Percentiles rank a stretch among this genome's conserved stretches.
Conservation (phyloP, 2,888 invertebrate genomes). For the Copidosoma aretas region DNA sequence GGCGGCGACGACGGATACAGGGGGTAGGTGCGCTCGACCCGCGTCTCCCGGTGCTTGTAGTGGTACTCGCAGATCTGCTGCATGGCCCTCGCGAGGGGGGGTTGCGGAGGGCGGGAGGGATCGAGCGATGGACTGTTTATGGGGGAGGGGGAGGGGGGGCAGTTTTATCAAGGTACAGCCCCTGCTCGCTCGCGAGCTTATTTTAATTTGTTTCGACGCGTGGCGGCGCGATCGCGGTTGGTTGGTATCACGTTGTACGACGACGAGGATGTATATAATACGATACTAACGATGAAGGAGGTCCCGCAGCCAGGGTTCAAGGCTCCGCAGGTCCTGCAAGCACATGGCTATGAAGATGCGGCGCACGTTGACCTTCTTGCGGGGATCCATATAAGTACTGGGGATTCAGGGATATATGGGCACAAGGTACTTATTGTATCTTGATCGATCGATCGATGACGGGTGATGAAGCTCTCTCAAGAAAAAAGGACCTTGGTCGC, state of each 20-base stretch:
- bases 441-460: no score
- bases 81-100: no score
- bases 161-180: no score
- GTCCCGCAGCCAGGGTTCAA: slow-evolving; percentile 1
- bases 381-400: slow-evolving; percentile 26
- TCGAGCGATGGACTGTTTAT: slow-evolving; percentile 10
- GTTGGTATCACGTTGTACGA: no score
- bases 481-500: no score
- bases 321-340: slow-evolving; percentile 12
- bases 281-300: background rate
- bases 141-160: no score
- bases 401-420: no score
- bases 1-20: slow-evolving; percentile 5
- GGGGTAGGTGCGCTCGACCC: slow-evolving; percentile 23
- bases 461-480: no score
- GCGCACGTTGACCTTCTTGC: slow-evolving; percentile 15
- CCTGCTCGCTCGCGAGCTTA: background rate
- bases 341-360: slow-evolving; percentile 11
- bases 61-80: slow-evolving; percentile 18
- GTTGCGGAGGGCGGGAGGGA: background rate
- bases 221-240: no score
- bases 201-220: background rate
- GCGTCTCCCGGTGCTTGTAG: slow-evolving; percentile 19
- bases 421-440: no score
- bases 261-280: no score